These are phyloP conservation scores for Gasteruption jaculator DNA, from an alignment of 2,888 invertebrate species.

Conservation along the genomic window DNA sequence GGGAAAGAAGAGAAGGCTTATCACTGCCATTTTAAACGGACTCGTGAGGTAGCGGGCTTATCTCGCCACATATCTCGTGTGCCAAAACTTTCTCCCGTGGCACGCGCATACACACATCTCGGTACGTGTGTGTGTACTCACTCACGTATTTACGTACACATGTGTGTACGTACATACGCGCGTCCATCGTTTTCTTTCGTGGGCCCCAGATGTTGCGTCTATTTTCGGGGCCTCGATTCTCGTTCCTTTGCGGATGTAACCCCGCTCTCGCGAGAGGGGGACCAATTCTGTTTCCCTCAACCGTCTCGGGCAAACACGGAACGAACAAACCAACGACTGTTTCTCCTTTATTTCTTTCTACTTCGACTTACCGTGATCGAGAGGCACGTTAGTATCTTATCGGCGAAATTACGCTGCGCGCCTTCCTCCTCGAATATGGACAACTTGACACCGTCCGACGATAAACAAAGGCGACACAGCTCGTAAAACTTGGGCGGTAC, in stretches of 20 bases:
- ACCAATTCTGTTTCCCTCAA: constrained; percentile 7
- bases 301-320: background rate
- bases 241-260: background rate
- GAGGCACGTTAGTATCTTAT: constrained; percentile 56
- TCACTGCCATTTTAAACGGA: constrained; percentile 49
- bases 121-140: constrained; percentile 12
- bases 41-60: constrained; percentile 41
- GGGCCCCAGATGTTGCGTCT: constrained; percentile 19
- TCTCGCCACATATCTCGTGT: constrained; percentile 50
- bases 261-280: background rate
- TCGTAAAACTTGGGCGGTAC: constrained; percentile 90
- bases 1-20: constrained; percentile 38
- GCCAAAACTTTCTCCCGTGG: constrained; percentile 49
- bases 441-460: constrained; percentile 69
- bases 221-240: constrained; percentile 10
- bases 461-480: constrained; percentile 91
- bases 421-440: constrained; percentile 75
- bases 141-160: constrained; percentile 16
- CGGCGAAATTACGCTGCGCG: constrained; percentile 64
- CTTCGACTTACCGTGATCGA: constrained; percentile 44
- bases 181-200: constrained; percentile 4
- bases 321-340: background rate
- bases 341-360: background rate
- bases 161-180: constrained; percentile 4
- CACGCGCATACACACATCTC: constrained; percentile 32